Percentiles rank a stretch among this genome's conserved stretches.
Evolutionary conservation across 2,797 vertebrate genomes (phyloP).

Genomic region (Huso huso): DNA sequence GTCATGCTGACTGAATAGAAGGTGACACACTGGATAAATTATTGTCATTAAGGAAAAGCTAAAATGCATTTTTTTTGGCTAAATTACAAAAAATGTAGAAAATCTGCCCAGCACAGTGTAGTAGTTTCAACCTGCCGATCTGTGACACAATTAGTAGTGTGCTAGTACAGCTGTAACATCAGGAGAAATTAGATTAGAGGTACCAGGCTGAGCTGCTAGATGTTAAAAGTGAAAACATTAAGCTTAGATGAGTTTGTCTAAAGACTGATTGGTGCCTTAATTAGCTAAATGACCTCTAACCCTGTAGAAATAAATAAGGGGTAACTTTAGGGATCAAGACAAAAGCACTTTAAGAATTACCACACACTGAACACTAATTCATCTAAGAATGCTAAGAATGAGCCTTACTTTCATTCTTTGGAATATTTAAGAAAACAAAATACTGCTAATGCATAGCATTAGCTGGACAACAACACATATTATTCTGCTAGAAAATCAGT

Average conservation of each 20-base stretch:
- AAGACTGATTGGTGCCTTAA: conserved; percentile 74
- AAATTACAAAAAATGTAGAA: conserved; percentile 73
- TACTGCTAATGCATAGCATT: conserved; percentile 37
- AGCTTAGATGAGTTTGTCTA: conserved; percentile 74
- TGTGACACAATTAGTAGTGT: conserved; percentile 72
- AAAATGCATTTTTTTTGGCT: conserved; percentile 87
- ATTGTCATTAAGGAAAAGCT: conserved; percentile 73
- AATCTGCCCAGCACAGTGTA: conserved; percentile 66
- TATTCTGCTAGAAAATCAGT: no score
- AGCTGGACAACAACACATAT: no score
- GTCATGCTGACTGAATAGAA: conserved; percentile 54
- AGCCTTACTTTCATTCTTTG: conserved; percentile 78
- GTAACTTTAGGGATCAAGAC: conserved; percentile 75
- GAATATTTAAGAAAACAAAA: conserved; percentile 71
- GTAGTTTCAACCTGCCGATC: conserved; percentile 66
- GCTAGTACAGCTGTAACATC: conserved; percentile 43
- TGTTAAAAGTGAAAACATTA: conserved; percentile 70
- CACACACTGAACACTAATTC: conserved; percentile 89
- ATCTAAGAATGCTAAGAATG: conserved; percentile 86
- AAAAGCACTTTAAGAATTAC: conserved; percentile 72
- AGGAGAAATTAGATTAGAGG: conserved; percentile 72
- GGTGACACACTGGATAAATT: conserved; percentile 75
- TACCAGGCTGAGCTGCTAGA: conserved; percentile 73
- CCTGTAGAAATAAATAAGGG: conserved; percentile 76
- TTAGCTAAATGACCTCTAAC: conserved; percentile 81